phyloP scores from a whole-genome alignment of 2,113 vertebrate genomes.

The Melanocharis versteri region DNA sequence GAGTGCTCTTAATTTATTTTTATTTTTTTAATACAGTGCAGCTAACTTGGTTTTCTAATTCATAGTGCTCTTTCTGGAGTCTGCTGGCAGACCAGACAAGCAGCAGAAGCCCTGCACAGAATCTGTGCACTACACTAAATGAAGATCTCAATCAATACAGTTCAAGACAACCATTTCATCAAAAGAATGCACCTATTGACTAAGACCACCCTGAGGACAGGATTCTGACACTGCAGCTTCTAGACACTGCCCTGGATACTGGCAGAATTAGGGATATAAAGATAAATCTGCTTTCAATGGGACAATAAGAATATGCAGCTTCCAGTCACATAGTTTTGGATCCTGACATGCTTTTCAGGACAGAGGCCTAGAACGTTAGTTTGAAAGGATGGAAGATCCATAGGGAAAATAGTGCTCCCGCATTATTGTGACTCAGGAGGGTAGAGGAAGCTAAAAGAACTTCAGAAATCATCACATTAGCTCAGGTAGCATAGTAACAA shows the following conservation, averaged over 20 bases:
- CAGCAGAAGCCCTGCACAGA: not conserved
- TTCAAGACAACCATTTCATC: not conserved
- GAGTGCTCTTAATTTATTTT: not conserved
- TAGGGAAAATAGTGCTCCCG: not conserved
- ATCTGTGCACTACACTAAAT: not conserved
- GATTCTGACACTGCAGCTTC: not conserved
- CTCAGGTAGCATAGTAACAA: not conserved
- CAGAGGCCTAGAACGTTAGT: not conserved
- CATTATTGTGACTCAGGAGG: not conserved
- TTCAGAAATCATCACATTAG: not conserved
- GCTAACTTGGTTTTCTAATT: not conserved
- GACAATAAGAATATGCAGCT: not conserved
- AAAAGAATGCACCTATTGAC: not conserved
- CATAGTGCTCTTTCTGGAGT: not conserved
- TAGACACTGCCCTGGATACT: not conserved
- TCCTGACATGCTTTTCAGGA: not conserved
- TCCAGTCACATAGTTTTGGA: not conserved
- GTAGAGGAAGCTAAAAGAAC: not conserved
- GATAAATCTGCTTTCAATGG: not conserved
- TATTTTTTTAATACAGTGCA: not conserved
- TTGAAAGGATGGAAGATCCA: not conserved
- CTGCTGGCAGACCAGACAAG: not conserved
- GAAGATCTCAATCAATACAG: not conserved
- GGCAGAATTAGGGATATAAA: not conserved
- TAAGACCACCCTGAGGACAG: not conserved